Base-by-base conservation (phyloP, 2,113 vertebrate species). In the Mohoua ochrocephala region DNA sequence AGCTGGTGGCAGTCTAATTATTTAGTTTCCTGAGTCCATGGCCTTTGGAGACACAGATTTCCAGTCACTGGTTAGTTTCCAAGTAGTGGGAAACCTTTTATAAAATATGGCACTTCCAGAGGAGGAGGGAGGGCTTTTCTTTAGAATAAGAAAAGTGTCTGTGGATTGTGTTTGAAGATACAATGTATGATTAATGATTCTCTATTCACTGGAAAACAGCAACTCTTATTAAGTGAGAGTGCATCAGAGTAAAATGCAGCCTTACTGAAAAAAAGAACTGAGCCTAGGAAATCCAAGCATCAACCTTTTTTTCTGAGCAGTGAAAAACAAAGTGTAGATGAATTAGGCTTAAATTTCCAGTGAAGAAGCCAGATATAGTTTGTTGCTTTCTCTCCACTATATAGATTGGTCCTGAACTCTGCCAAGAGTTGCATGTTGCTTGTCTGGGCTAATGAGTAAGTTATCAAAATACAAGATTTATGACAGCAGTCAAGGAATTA, bases 171-270 rank as follows among this genome's bases (percentile, higher is more conserved):
- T 93, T 77, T 96, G 95, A 94, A 77, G 83, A 47, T 49, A 79
- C 88, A 87, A 64, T 91, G 68, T 92, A 77, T 95, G 87, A 95
- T 96, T 94, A 94, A 96, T 71, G 79, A 94, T 90, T 81, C 71
- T 70, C 83, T 80, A 33, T 88, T 96, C 92, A 87, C 20, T 68
- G 42, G n/a, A 86, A 96, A 84, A 68, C 31, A 64, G 83, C 54
- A 93, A 49, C n/a, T 83, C 54, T 83, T 60, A 77, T 88, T 69
- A 96, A 77, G 22, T 28, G 17, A 70, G 73, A 88, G 64, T 71
- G 82, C 30, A 56, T 18, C 78, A 64, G 39, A 35, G 31, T 76
- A 75, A 91, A 95, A 81, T 50, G 21, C 60, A 89, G 63, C 23
- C 56, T 56, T 59, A 54, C 33, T 75, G 59, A 60, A 91, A 67